These are phyloP conservation scores for Propithecus coquereli DNA, from an alignment of 2,113 vertebrate genomes.

Conservation along the genomic window DNA sequence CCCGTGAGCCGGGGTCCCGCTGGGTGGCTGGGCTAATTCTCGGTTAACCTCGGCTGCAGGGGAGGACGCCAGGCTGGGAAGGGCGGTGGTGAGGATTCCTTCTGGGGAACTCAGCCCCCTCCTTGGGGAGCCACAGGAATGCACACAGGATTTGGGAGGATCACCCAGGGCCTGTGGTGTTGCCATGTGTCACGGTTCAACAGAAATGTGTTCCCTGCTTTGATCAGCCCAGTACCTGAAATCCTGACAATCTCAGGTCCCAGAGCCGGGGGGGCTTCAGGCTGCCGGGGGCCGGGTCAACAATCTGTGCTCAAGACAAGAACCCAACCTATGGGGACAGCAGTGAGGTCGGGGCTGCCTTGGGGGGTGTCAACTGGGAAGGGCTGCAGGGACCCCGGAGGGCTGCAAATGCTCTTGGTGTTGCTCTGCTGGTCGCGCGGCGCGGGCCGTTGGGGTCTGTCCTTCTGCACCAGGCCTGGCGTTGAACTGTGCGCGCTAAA, in stretches of 20 bases:
- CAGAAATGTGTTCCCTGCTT: background rate
- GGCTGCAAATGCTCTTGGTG: background rate
- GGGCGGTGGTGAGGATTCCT: background rate
- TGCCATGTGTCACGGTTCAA: background rate
- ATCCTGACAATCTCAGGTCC: background rate
- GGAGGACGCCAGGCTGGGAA: background rate
- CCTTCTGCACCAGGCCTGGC: fast-evolving
- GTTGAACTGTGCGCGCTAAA: fast-evolving
- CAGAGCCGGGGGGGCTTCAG: background rate
- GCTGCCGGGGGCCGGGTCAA: background rate
- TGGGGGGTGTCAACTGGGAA: background rate
- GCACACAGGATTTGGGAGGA: fast-evolving
- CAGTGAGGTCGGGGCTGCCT: background rate
- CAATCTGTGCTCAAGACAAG: background rate
- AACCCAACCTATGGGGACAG: no score
- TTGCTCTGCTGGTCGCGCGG: background rate
- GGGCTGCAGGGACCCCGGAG: background rate
- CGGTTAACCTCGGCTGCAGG: background rate
- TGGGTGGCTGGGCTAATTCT: no score
- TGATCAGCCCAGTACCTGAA: background rate
- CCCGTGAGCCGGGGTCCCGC: background rate
- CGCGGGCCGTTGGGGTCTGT: fast-evolving
- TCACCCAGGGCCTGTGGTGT: background rate
- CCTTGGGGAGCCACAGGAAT: background rate
- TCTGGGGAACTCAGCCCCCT: fast-evolving